Base-by-base conservation (phyloP, 2,113 vertebrate genomes). In the Fregata magnificens region DNA sequence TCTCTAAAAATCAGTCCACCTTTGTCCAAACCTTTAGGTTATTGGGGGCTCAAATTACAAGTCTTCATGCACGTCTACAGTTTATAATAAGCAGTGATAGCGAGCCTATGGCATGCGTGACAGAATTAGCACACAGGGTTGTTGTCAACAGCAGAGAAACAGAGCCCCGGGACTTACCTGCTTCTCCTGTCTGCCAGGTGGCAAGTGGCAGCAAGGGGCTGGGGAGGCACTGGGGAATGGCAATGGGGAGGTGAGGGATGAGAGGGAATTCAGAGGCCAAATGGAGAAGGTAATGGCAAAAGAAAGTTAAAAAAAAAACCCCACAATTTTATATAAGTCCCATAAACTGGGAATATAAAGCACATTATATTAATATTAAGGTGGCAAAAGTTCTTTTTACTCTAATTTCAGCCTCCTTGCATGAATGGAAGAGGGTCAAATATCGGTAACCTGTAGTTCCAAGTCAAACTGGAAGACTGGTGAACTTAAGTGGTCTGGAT, bases 31-130 rank as follows among this genome's bases (percentile, higher is more conserved):
- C 16, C 29, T 70, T 78, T 77, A 62, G 28, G 12, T 58, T 81
- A 36, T 65, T 65, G 47, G 11, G 11, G 5, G 40, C 88, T 95
- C 84, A 59, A 65, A 84, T 86, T 81, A 52, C 74, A 79, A 66
- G 19, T 67, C 34, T 58, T n/a, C 28, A 24, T 69, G 55, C 4
- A 1, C 14, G 89, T 74, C 44, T 74, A 22, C 49, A 74, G n/a
- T 80, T 86, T 97, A 84, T 96, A 96, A 89, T 85, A 89, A 85
- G 61, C 84, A 61, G 44, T 76, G 84, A 90, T 19, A 76, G 56
- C 0, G 7, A 93, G 26, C n/a, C 69, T 61, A 19, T 82, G 95
- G 81, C 44, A 94, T 69, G 56, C 0, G 0, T 67, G 86, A 89
- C 65, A 86, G 56, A 96, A 79, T 96, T 94, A 72, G 91, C 61